A percentile compares a stretch with the other conserved stretches of the same genome.
phyloP scores from a whole-genome alignment of 2,797 vertebrate genomes.

The Hyperoplus lanceolatus region DNA sequence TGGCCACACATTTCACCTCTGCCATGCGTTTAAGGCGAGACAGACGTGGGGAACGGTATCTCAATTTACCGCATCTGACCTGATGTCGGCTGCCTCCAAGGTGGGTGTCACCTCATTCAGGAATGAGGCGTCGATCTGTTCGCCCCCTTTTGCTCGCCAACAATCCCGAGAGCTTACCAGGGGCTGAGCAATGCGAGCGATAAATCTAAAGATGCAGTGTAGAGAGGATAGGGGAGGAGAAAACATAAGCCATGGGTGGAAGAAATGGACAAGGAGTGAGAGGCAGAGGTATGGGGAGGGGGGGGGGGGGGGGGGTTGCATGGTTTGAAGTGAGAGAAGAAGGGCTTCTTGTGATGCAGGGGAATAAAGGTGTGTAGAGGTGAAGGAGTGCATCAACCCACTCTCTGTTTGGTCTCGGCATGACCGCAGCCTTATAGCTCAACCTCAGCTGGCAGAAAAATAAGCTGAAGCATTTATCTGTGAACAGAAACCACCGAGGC shows the following conservation, averaged over 20 bases:
- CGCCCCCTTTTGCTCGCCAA: constrained; percentile 20
- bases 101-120: constrained; percentile 71
- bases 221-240: neutral
- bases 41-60: constrained; percentile 24
- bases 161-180: constrained; percentile 39
- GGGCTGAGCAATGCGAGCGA: constrained; percentile 28
- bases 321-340: neutral
- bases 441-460: constrained; percentile 49
- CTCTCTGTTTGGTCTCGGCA: constrained; percentile 45
- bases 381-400: constrained; percentile 38
- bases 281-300: neutral
- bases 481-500: constrained; percentile 10
- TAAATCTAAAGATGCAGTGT: constrained; percentile 49
- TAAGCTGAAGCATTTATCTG: constrained; percentile 47
- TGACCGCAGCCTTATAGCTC: constrained; percentile 19
- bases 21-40: constrained; percentile 52
- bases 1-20: constrained; percentile 62
- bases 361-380: constrained; percentile 38
- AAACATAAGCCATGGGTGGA: constrained; percentile 1
- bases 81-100: constrained; percentile 51
- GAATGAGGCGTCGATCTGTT: constrained; percentile 37
- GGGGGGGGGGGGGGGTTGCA: constrained; percentile 5
- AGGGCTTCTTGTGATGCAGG: constrained; percentile 20
- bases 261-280: neutral
- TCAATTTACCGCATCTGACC: constrained; percentile 69